These are phyloP conservation scores for Chaetodon trifasciatus DNA, from an alignment of 2,797 vertebrate genomes.

Conservation along the genomic window DNA sequence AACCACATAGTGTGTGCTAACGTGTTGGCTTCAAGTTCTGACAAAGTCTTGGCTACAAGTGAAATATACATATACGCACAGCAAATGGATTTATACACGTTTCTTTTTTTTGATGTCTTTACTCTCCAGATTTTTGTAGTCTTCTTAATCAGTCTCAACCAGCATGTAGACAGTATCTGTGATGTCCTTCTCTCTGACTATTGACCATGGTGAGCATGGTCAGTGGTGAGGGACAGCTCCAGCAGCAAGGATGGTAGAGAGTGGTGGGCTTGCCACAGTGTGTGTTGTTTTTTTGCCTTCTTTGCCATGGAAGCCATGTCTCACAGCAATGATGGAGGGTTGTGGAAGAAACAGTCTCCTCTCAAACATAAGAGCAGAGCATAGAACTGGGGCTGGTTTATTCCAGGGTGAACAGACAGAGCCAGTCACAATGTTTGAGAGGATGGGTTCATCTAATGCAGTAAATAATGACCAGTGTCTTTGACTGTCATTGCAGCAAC, in stretches of 20 bases:
- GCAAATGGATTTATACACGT: neutral
- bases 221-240: too few species aligned
- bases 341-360: constrained; percentile 15
- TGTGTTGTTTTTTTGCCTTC: neutral
- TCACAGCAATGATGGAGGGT: constrained; percentile 20
- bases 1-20: neutral
- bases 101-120: too few species aligned
- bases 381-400: constrained; percentile 20
- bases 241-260: neutral
- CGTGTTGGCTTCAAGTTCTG: neutral
- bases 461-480: neutral
- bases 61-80: neutral
- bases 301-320: constrained; percentile 32
- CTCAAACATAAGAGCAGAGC: constrained; percentile 18
- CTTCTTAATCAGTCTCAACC: too few species aligned
- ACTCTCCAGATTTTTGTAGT: too few species aligned
- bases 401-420: neutral
- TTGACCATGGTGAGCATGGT: too few species aligned
- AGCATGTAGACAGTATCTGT: too few species aligned
- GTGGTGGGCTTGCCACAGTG: neutral
- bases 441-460: neutral
- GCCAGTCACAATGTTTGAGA: neutral
- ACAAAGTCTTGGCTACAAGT: neutral
- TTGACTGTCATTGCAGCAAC: neutral
- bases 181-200: too few species aligned